Conservation (phyloP, 1,140 invertebrate species). For the Drosophila oshimai region DNA sequence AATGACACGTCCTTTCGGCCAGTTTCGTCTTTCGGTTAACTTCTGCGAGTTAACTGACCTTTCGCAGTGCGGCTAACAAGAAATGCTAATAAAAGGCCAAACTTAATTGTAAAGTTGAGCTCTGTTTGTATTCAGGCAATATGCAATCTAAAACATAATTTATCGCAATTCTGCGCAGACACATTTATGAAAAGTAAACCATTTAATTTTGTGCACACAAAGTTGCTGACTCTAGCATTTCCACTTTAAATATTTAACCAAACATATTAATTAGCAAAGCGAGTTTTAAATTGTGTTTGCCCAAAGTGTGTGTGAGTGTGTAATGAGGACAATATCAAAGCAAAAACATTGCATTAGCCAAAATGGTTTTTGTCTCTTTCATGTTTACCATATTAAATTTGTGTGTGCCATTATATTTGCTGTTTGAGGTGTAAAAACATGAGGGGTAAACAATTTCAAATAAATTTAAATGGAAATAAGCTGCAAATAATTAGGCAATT, state of each 20-base stretch:
- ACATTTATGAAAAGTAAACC: slow-evolving; percentile 9
- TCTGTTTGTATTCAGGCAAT: background rate
- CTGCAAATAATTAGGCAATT: background rate
- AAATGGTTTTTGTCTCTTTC: background rate
- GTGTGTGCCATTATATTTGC: background rate
- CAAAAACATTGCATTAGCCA: slow-evolving; percentile 2
- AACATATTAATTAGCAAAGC: slow-evolving; percentile 44
- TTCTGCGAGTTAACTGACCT: slow-evolving; percentile 66
- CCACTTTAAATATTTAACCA: slow-evolving; percentile 51
- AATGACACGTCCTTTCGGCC: slow-evolving; percentile 40
- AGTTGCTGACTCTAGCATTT: slow-evolving; percentile 30
- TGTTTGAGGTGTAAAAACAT: background rate
- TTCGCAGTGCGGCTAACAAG: slow-evolving; percentile 34
- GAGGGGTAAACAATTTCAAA: background rate
- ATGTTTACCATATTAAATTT: background rate
- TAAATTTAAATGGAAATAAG: background rate
- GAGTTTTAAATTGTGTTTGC: slow-evolving; percentile 21
- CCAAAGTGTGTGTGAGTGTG: background rate
- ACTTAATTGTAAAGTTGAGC: slow-evolving; percentile 11
- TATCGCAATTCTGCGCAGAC: background rate
- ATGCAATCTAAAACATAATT: slow-evolving; percentile 28
- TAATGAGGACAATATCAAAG: background rate
- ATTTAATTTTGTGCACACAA: slow-evolving; percentile 13
- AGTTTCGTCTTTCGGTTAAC: slow-evolving; percentile 41
- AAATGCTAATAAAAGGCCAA: slow-evolving; percentile 27